Conservation (phyloP, 2,888 invertebrate genomes). For the Leucophenga montana region DNA sequence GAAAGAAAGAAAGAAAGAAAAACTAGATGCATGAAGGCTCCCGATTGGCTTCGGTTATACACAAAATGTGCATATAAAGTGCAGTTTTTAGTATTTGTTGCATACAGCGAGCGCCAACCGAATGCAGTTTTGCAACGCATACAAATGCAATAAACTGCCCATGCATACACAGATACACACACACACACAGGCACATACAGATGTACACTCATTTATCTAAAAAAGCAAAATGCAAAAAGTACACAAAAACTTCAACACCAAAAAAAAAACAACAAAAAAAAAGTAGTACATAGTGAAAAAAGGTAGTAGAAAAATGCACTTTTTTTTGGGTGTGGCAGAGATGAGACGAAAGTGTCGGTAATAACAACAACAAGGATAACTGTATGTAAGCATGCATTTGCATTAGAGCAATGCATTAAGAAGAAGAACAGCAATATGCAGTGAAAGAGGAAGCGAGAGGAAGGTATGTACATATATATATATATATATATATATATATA, state of each 20-base stretch:
- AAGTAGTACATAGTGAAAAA: conserved; percentile 35
- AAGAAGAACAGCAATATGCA: conserved; percentile 25
- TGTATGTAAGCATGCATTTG: conserved; percentile 35
- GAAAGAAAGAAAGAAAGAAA: conserved; percentile 22
- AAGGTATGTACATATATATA: conserved; percentile 36
- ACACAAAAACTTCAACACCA: conserved; percentile 32
- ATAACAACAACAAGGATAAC: conserved; percentile 14
- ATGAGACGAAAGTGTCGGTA: conserved; percentile 18
- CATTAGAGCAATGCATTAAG: conserved; percentile 25
- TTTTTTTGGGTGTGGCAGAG: conserved; percentile 70
- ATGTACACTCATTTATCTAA: conserved; percentile 29
- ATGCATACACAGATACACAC: conserved; percentile 11
- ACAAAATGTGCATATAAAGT: conserved; percentile 69
- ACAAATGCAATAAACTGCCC: conserved; percentile 29
- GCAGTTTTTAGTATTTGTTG: conserved; percentile 60
- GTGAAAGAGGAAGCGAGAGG: conserved; percentile 28
- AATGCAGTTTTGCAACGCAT: conserved; percentile 59
- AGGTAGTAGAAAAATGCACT: conserved; percentile 67
- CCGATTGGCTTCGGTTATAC: conserved; percentile 65
- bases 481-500: conserved; percentile 36
- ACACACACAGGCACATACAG: conserved; percentile 32
- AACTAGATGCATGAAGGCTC: conserved; percentile 38
- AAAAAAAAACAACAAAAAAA: conserved; percentile 51
- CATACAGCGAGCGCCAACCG: conserved; percentile 57
- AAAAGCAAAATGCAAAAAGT: conserved; percentile 18